Base-by-base conservation (phyloP, 2,113 vertebrate genomes). In the Menidia beryllina region DNA sequence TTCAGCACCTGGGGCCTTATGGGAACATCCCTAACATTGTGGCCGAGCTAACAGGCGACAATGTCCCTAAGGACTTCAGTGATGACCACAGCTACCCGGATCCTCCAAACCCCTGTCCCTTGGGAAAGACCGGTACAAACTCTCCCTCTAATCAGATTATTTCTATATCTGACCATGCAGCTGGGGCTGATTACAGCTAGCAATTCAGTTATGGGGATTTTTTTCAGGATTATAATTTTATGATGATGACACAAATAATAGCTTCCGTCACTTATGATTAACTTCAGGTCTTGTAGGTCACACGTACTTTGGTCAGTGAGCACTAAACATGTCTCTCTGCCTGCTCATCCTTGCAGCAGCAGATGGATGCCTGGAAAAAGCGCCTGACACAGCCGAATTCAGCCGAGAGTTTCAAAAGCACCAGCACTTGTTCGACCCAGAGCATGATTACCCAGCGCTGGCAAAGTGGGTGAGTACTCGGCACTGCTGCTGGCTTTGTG, bases 11-110 rank as follows among this genome's bases (percentile, higher is more conserved):
- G 49, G 97, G 98, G 67, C 98, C 98, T n/a, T 98, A 96, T 3
- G 97, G 98, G 23, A 98, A 99, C 84, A 99, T 99, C 71, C 97
- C 97, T 41, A 99, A 99, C 82, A 98, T 99, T 0, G 96, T 99
- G 81, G 97, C 98, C 26, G 98, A 98, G 84, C 86, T 99, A 91
- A 97, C 97, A 7, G 97, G 97, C 0, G 97, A 99, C 86, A 97
- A 98, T 0, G 91, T 98, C 49, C 97, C 97, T 53, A 98, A 98
- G 90, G 96, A 97, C 89, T 96, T 98, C 77, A 95, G 95, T 38
- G 95, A 99, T 50, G 97, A 98, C 77, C 97, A 99, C 77, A 95
- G 97, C 8, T 99, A 99, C 85, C 98, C 97, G 4, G 96, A 99
- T 82, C 98, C 98, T 80, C 97, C 98, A 27, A 99, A 99, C 81